Conservation (phyloP, 2,888 invertebrate genomes). For the Aphidius colemani region DNA sequence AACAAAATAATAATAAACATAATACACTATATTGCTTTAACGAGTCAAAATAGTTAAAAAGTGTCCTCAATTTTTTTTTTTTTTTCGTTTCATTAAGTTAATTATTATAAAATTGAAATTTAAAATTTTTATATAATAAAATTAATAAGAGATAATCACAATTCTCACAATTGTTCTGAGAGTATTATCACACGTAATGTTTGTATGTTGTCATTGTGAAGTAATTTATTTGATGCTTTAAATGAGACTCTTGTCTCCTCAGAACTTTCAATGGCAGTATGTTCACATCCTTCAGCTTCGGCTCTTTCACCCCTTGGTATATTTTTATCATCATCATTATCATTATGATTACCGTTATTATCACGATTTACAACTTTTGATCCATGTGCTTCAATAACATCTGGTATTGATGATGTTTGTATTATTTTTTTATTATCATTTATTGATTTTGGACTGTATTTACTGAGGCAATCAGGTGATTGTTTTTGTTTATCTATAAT, state of each 20-base stretch:
- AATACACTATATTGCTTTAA: constrained; percentile 4
- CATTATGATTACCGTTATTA: not conserved
- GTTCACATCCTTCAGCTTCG: constrained; percentile 57
- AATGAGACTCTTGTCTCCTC: constrained; percentile 47
- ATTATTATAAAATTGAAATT: not conserved
- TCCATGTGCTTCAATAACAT: constrained; percentile 49
- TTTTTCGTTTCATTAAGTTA: too few relatives aligned
- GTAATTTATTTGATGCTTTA: constrained; percentile 45
- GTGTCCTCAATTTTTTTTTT: not conserved
- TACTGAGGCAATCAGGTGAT: constrained; percentile 42
- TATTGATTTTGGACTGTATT: constrained; percentile 39
- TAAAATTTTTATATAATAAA: constrained; percentile 9
- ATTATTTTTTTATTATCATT: constrained; percentile 37
- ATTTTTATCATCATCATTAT: constrained; percentile 21
- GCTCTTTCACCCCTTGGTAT: constrained; percentile 51
- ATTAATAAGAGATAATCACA: constrained; percentile 31
- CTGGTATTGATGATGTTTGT: constrained; percentile 45
- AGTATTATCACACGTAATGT: constrained; percentile 56
- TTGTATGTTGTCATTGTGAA: constrained; percentile 55
- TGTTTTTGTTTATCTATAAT: constrained; percentile 27
- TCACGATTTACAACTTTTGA: constrained; percentile 25
- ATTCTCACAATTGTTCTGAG: constrained; percentile 57
- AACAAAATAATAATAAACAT: not conserved
- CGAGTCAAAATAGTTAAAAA: not conserved
- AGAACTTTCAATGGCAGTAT: constrained; percentile 44